Percentiles rank a stretch among this genome's conserved stretches.
Evolutionary conservation across 2,113 vertebrate genomes (phyloP).

Genomic region (Vombatus ursinus): DNA sequence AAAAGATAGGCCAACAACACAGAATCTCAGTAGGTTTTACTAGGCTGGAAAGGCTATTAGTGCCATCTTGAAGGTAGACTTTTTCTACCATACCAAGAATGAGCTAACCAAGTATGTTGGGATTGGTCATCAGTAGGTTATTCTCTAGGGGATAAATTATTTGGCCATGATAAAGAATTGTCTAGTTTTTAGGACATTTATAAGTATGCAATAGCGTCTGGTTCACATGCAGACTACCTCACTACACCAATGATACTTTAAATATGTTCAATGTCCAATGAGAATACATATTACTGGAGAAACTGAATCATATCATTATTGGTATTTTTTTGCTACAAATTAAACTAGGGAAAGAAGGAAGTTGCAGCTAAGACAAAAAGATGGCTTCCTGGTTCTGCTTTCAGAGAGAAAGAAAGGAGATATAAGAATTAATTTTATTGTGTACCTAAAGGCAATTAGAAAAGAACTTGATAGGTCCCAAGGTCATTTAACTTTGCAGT

Average conservation of each 20-base stretch:
- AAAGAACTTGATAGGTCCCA: neutral
- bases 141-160: neutral
- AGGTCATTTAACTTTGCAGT: neutral
- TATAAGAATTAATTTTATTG: accelerated
- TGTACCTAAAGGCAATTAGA: neutral
- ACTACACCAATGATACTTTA: neutral
- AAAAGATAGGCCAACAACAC: neutral
- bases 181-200: neutral
- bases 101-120: neutral
- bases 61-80: neutral
- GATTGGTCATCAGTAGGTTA: neutral
- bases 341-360: neutral
- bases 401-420: neutral
- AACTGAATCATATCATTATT: neutral
- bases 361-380: neutral
- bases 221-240: neutral
- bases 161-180: neutral
- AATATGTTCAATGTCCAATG: neutral
- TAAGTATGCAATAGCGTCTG: neutral
- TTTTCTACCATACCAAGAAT: neutral
- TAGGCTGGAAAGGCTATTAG: neutral
- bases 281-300: neutral
- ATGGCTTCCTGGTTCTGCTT: neutral
- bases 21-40: neutral
- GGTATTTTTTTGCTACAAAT: neutral